Base-by-base conservation (phyloP, 2,797 vertebrate species). In the Enteromius paludinosus region DNA sequence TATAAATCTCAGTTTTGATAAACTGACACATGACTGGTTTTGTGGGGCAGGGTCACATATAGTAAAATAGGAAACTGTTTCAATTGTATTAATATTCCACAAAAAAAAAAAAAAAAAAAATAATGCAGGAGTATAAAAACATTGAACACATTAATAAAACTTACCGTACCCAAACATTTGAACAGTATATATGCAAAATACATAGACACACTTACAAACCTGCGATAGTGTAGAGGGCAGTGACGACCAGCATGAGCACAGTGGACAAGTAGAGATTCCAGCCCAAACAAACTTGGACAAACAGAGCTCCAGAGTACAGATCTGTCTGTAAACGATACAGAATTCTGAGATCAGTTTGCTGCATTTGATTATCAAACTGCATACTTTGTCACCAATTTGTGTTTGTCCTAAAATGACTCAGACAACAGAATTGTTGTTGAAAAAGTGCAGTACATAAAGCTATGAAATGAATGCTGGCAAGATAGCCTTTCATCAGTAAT, bases 231-330 rank as follows among this genome's bases (percentile, higher is more conserved):
- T 96, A 98, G 77, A 98, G 90, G 1, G 96, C 97, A 0, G 96
- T 97, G 88, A 97, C 92, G 84, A 93, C 86, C 76, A 99, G 94
- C 93, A 96, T 95, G 76, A 98, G 94, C 69, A 95, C 81, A 0
- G 96, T 97, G 86, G 97, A 97, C 69, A 99, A 92, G 90, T 96
- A 96, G 71, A 98, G 96, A 90, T 97, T 96, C 97, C 97, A 99
- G 33, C 96, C 97, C 79, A 98, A 93, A 90, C 96, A 99, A 87
- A 98, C 95, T 89, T 97, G 96, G 62, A 98, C 93, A 0, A 97
- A 99, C 85, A 98, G 87, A 0, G 97, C 96, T 79, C 97, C 97
- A 0, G 94, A 97, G 14, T 96, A 97, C 88, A 99, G 93, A 89
- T 97, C 97, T 0, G 97, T 97, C 97, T 99, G 91, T 38, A 61